Evolutionary conservation across 2,113 vertebrate species (phyloP), one percentile per base, ranked within the genome.

Genomic region (Pungitius pungitius): DNA sequence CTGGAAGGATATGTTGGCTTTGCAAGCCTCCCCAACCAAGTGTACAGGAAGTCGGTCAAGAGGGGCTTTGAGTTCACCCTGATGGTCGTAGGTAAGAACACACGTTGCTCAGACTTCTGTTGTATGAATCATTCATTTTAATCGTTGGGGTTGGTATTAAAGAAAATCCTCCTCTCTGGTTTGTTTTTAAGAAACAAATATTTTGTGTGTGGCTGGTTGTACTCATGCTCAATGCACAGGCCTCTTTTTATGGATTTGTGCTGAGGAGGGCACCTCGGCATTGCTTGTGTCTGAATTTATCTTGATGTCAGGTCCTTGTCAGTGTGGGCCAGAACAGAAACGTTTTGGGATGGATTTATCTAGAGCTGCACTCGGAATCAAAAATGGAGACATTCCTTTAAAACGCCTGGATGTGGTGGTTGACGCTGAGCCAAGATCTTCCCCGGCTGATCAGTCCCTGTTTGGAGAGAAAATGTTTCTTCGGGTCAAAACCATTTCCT

Each of bases 1-100:
- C 96, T 99, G 93, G 98, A 99, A 93, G 97, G 97, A 93, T 99
- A 99, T 85, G 98, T 99, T 90, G 98, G 98, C 88, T 99, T 99
- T 93, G 97, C 97, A 82, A 99, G 97, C 93, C 97, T 99, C 73
- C 98, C 98, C 58, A 99, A 99, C 92, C 98, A 99, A 95, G 97
- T 99, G 64, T 99, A 99, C 91, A 95, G 98, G 82, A 99, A 99
- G 92, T 99, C 98, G 54, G 98, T 99, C 77, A 99, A 99, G 93
- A 96, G 97, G 87, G 98, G 98, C 59, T 99, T 99, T 89, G 98
- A 99, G 91, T 99, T 99, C 92, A 99, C 98, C 4, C 95, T 99
- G 85, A 99, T 99, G 98, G 98, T 99, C 89, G 98, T 99, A 89
- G 98, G 98, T 99, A 93, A 95, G 97, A 81, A 81, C 80, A 59